Evolutionary conservation across 2,797 vertebrate genomes (phyloP).

Genomic region (Tapirus indicus): DNA sequence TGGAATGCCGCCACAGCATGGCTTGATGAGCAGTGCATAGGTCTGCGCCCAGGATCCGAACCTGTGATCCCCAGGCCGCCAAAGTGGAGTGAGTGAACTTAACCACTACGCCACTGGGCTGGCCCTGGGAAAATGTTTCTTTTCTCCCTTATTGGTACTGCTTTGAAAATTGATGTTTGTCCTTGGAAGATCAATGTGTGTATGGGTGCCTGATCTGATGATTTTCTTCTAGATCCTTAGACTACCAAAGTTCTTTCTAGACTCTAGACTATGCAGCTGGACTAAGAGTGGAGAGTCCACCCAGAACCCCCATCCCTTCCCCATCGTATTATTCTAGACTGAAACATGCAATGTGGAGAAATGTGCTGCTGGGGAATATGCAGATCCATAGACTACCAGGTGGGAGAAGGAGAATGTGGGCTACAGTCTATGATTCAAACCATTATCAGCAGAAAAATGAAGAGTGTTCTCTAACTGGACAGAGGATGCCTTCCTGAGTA

Average conservation of each 20-base stretch:
- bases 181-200: not conserved
- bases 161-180: slow-evolving; percentile 32
- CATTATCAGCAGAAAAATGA: not conserved
- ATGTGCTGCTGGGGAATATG: not conserved
- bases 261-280: not conserved
- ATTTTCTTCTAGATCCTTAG: slow-evolving; percentile 24
- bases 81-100: no score
- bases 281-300: not conserved
- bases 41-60: no score
- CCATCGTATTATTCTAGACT: not conserved
- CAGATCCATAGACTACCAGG: not conserved
- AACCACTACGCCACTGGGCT: no score
- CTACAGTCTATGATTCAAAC: not conserved
- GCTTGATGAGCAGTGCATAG: no score
- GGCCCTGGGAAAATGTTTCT: not conserved
- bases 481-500: not conserved
- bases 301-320: not conserved
- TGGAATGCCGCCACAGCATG: no score
- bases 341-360: not conserved
- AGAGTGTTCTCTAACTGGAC: not conserved
- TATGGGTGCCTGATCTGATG: not conserved
- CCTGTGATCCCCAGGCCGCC: no score
- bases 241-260: not conserved
- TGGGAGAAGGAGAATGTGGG: not conserved
- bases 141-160: not conserved